A percentile compares a stretch with the other conserved stretches of the same genome.
Evolutionary conservation across 2,888 invertebrate species (phyloP).

Genomic region (Rotaria socialis): DNA sequence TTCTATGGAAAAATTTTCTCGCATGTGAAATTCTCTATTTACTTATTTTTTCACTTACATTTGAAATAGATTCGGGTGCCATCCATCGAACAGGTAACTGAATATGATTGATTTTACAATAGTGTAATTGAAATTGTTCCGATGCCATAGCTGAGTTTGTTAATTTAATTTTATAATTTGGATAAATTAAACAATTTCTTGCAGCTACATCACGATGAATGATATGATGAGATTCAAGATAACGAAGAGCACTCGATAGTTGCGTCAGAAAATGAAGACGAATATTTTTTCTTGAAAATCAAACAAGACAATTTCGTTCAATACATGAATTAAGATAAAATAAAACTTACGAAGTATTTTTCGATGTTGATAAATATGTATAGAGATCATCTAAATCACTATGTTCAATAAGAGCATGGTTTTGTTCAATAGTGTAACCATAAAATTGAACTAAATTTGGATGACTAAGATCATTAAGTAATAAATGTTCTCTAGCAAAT

Average conservation of each 20-base stretch:
- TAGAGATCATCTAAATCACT: constrained; percentile 95
- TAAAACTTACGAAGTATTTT: constrained; percentile 52
- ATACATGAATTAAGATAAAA: constrained; percentile 58
- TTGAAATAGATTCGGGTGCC: constrained; percentile 90
- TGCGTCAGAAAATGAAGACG: constrained; percentile 65
- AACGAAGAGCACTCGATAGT: constrained; percentile 87
- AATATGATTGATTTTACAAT: constrained; percentile 72
- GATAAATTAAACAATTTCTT: constrained; percentile 80
- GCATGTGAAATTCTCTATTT: too few species aligned
- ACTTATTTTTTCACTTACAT: constrained; percentile 62
- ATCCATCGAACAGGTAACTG: constrained; percentile 92
- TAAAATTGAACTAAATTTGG: constrained; percentile 85
- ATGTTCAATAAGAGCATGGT: constrained; percentile 87
- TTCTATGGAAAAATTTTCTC: neutral
- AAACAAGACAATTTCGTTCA: constrained; percentile 49
- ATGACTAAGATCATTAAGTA: constrained; percentile 93
- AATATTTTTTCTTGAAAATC: constrained; percentile 21
- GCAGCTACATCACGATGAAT: constrained; percentile 93
- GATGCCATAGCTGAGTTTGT: constrained; percentile 89
- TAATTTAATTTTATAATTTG: constrained; percentile 70
- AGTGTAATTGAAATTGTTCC: constrained; percentile 86
- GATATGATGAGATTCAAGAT: constrained; percentile 91
- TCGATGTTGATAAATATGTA: constrained; percentile 72
- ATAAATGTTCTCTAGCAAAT: constrained; percentile 77
- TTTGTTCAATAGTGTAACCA: constrained; percentile 69